Conservation (phyloP, 1,140 invertebrate species). For the Anastatus disparis region DNA sequence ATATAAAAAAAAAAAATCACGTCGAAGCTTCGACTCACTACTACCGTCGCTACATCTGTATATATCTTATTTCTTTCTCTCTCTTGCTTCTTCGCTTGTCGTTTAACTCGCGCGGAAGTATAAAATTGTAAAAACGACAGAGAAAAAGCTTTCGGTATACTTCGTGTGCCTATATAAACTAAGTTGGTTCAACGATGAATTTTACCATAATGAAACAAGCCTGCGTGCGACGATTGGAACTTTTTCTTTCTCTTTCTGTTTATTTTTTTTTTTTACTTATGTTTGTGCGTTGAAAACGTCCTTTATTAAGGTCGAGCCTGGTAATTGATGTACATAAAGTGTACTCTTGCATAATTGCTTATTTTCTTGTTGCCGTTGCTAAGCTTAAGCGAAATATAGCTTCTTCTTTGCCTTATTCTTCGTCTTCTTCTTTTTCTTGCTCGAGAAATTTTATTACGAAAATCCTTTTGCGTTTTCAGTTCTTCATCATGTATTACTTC, state of each 20-base stretch:
- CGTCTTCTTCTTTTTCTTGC: too few species aligned
- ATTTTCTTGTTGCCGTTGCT: slow-evolving; percentile 19
- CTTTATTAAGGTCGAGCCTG: slow-evolving; percentile 23
- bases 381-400: neutral
- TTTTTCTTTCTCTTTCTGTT: neutral
- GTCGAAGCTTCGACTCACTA: neutral
- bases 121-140: slow-evolving; percentile 9
- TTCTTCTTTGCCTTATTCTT: too few species aligned
- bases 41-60: neutral
- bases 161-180: too few species aligned
- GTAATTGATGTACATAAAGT: slow-evolving; percentile 27
- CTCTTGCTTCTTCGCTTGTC: neutral
- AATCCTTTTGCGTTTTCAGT: slow-evolving; percentile 4
- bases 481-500: too few species aligned
- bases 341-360: slow-evolving; percentile 33
- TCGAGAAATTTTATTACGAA: slow-evolving; percentile 28
- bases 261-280: too few species aligned
- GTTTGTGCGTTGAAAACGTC: slow-evolving; percentile 11
- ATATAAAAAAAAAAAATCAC: slow-evolving; percentile 6
- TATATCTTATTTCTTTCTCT: neutral
- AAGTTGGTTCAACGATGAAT: too few species aligned
- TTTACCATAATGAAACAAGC: neutral
- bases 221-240: slow-evolving; percentile 4
- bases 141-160: slow-evolving; percentile 4
- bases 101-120: slow-evolving; percentile 15